phyloP scores from a whole-genome alignment of 2,888 invertebrate species.

The Spilarctia lutea region DNA sequence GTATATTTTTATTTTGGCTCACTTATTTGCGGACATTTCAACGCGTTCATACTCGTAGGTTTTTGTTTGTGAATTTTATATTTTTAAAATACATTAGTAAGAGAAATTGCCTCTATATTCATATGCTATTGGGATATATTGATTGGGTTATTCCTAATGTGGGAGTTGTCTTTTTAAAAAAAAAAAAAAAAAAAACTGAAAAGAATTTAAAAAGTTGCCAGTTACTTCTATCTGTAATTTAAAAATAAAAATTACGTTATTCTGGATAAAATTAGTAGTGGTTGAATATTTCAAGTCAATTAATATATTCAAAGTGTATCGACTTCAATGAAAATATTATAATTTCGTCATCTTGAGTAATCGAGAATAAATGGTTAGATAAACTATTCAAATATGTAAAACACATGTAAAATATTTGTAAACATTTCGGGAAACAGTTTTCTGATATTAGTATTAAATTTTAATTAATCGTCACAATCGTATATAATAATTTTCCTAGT shows the following conservation, averaged over 20 bases:
- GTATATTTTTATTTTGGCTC: conserved; percentile 13
- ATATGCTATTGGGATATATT: background rate
- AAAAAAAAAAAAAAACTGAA: background rate
- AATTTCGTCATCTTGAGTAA: background rate
- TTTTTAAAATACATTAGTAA: background rate
- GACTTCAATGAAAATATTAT: background rate
- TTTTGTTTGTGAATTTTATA: background rate
- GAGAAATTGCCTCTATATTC: background rate
- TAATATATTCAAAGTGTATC: no score
- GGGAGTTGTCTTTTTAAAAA: no score
- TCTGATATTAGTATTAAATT: no score
- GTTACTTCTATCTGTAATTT: background rate
- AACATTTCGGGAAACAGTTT: no score
- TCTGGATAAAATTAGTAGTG: no score
- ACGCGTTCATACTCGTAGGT: background rate
- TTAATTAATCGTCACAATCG: no score
- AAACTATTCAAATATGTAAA: no score
- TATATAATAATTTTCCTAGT: no score
- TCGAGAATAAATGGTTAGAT: no score
- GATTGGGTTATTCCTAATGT: no score
- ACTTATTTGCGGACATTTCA: conserved; percentile 14
- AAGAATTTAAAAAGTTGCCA: background rate
- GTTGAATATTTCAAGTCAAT: no score
- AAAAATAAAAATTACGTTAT: background rate
- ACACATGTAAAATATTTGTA: no score